phyloP scores from a whole-genome alignment of 2,888 invertebrate species.

The Drepanosiphum platanoidis region DNA sequence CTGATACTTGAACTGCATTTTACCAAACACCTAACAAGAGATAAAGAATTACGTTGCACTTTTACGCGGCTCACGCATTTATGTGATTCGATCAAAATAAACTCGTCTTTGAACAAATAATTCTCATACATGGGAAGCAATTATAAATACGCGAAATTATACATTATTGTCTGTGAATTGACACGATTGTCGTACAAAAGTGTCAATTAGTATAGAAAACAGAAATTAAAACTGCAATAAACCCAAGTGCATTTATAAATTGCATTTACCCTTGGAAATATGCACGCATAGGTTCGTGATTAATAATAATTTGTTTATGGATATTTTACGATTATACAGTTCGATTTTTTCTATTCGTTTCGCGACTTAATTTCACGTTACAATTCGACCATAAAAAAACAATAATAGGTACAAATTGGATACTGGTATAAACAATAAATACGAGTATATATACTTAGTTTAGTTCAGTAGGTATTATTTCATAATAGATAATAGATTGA shows the following conservation, averaged over 20 bases:
- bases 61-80: background rate
- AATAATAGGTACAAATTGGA: background rate
- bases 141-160: slow-evolving; percentile 2
- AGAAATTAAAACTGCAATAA: background rate
- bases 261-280: slow-evolving; percentile 19
- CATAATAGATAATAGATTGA: too few species aligned
- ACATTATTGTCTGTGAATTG: background rate
- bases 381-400: background rate
- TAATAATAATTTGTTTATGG: background rate
- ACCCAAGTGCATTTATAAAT: background rate
- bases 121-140: slow-evolving; percentile 15
- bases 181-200: background rate
- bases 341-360: background rate
- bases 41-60: background rate
- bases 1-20: too few species aligned
- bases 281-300: background rate
- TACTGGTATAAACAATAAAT: too few species aligned
- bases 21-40: too few species aligned
- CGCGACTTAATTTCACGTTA: background rate
- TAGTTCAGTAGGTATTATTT: too few species aligned
- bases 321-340: background rate
- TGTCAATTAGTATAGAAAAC: slow-evolving; percentile 3
- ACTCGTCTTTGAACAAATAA: background rate
- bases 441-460: too few species aligned
- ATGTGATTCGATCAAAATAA: background rate